Evolutionary conservation across 2,113 vertebrate genomes (phyloP), one percentile per base, ranked within the genome.

Genomic region (Centrocercus urophasianus): DNA sequence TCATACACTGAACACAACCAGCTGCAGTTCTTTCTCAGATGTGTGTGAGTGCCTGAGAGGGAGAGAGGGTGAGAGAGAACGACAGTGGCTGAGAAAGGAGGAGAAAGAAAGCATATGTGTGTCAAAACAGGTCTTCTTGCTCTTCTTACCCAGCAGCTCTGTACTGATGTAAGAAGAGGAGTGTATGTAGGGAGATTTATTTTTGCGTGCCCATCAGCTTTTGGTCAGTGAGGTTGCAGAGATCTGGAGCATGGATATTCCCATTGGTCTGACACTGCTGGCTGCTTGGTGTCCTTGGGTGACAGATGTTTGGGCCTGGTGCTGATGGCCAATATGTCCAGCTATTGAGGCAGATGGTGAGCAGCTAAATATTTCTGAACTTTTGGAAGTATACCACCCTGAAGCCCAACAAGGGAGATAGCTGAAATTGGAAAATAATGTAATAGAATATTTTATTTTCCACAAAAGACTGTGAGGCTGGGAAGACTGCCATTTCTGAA

Each of bases 361-460:
- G 79, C 93, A 97, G 96, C 94, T 98, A 98, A 98, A 97, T 97
- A 97, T 98, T 98, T 98, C 97, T 92, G 91, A 98, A 95, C 97
- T 97, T 97, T 89, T 89, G 92, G 93, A 97, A 97, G 97, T 93
- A 97, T 40, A 94, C 96, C 94, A 96, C 98, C 97, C 96, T 77
- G 95, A 97, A 98, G 97, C 95, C 97, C 93, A 74, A 50, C 72
- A 61, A 88, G 96, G 96, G 97, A 98, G 95, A 93, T 63, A 96
- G 94, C 92, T 97, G 96, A 98, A 98, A 98, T 97, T 97, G 98
- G 97, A 98, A 98, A 98, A 98, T 98, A 98, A 98, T 98, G 98
- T 98, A 98, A 98, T 97, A 97, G 98, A 98, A 98, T 99, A 98
- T 97, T 98, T 98, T 95, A 98, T 97, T 97, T 97, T 95, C 94